phyloP scores from a whole-genome alignment of 2,888 invertebrate species.

The Diploptera punctata region DNA sequence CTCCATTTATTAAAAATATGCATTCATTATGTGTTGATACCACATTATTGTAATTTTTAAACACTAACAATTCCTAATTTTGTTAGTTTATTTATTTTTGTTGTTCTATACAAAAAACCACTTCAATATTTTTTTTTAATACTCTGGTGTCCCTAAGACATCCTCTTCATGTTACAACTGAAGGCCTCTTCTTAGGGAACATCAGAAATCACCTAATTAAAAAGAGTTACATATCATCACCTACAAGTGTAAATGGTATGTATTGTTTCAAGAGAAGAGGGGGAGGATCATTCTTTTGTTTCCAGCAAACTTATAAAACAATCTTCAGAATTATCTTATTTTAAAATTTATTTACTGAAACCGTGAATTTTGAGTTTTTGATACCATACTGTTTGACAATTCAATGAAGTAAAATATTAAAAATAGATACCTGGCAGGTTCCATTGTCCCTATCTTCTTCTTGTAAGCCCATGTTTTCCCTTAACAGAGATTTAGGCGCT shows the following conservation, averaged over 20 bases:
- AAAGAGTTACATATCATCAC: slow-evolving; percentile 4
- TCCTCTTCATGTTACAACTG: slow-evolving; percentile 21
- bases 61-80: slow-evolving; percentile 29
- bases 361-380: no score
- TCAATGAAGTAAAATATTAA: no score
- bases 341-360: no score
- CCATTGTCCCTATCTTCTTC: no score
- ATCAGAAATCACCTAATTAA: background rate
- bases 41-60: slow-evolving; percentile 22
- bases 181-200: slow-evolving; percentile 24
- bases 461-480: no score
- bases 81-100: slow-evolving; percentile 10
- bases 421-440: no score
- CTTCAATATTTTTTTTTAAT: background rate
- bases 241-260: slow-evolving; percentile 27
- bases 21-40: slow-evolving; percentile 18
- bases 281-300: background rate
- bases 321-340: no score
- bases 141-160: slow-evolving; percentile 11
- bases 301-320: background rate
- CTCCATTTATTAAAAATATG: slow-evolving; percentile 39
- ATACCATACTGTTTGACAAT: no score
- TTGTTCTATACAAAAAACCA: slow-evolving; percentile 22
- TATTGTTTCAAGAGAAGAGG: slow-evolving; percentile 19
- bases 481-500: no score